Evolutionary conservation across 2,888 invertebrate genomes (phyloP), one percentile per base, ranked within the genome.

Genomic region (Nomada ruficornis): DNA sequence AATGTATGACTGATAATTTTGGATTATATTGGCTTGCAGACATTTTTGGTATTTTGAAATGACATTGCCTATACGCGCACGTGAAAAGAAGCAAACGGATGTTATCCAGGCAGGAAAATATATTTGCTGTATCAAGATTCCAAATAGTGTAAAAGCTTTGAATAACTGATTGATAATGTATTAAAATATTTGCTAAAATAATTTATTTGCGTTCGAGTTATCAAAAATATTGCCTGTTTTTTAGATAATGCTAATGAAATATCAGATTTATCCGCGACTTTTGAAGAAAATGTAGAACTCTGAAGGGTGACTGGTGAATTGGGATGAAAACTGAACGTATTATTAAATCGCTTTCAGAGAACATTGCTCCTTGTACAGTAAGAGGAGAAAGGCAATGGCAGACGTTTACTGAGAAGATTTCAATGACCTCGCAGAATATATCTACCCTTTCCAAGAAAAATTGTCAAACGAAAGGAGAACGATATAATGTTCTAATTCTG

Each of bases 381-480:
- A 77, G 29, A 29, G 71, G 83, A 75, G 77, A 77, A 83, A 84
- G 74, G 74, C 71, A 71, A 77, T 57, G 60, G 68, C 47, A 44
- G 42, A 72, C 57, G 47, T 72, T 60, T 72, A 65, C 74, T 52
- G 62, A 72, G 15, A 72, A 52, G 60, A 77, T 76, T 72, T 65
- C 75, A 62, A 75, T 55, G 62, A 78, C 69, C 54, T 69, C 55
- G 44, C 44, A 15, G 10, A 42, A 36, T 57, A 67, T 57, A 50
- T 47, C 70, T 67, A 62, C 70, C 29, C 60, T 78, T 63, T 36
- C 26, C 7, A 7, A 36, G 69, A 79, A 60, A 29, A 79, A 60
- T 79, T 79, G 50, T 47, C 36, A 36, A 67, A 50, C 60, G 23
- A 60, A 75, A 78, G 62, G 67, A 52, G 36, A 71, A 63, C 18